These are phyloP conservation scores for Heliothis subflexa DNA, from an alignment of 1,140 invertebrate genomes.

Conservation along the genomic window DNA sequence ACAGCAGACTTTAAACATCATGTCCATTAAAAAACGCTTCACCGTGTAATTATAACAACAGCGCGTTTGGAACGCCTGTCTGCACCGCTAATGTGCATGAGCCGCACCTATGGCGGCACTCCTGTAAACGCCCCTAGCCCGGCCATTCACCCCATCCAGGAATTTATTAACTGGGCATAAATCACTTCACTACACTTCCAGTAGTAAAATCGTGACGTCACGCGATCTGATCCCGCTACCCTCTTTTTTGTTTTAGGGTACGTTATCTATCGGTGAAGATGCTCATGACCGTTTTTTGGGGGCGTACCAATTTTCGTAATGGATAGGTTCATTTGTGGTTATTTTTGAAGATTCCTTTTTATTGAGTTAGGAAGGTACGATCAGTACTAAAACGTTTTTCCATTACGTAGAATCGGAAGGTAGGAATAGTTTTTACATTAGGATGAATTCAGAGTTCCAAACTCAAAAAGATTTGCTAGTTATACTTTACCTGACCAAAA, in stretches of 20 bases:
- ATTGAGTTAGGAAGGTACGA: too few relatives aligned
- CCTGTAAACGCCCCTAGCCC: conserved; percentile 55
- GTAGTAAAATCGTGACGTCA: conserved; percentile 66
- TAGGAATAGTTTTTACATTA: not conserved
- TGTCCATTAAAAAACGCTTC: not conserved
- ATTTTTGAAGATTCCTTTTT: not conserved
- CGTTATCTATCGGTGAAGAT: conserved; percentile 15
- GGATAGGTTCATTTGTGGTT: conserved; percentile 28
- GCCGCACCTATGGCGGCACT: conserved; percentile 56
- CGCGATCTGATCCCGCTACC: conserved; percentile 61
- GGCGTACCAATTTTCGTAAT: conserved; percentile 32
- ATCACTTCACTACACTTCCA: conserved; percentile 76
- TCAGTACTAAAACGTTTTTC: too few relatives aligned
- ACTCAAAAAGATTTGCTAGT: conserved; percentile 1
- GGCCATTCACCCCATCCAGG: conserved; percentile 60
- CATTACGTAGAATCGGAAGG: too few relatives aligned
- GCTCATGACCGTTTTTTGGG: conserved; percentile 22
- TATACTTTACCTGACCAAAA: conserved; percentile 4
- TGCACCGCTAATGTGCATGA: conserved; percentile 35
- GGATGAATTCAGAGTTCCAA: not conserved
- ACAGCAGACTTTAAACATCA: too few relatives aligned
- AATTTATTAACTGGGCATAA: conserved; percentile 80
- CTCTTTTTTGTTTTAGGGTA: conserved; percentile 50
- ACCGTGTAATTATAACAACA: not conserved
- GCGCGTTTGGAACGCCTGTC: conserved; percentile 26